Evolutionary conservation across 2,888 invertebrate genomes (phyloP), one percentile per base, ranked within the genome.

Genomic region (Philereme vetulata): DNA sequence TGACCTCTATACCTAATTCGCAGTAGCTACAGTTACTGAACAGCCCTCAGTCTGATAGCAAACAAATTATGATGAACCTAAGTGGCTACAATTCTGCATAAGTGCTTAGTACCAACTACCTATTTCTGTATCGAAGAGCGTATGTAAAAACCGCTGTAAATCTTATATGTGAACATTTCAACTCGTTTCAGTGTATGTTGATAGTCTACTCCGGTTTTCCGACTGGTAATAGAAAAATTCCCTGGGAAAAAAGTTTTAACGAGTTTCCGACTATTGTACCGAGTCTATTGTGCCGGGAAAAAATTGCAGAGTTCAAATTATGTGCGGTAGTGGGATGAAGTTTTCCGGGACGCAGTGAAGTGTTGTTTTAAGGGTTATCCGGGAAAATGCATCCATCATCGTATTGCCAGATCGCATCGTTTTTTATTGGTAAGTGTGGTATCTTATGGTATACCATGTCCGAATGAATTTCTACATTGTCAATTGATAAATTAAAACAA

Each of bases 381-480:
- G 64, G 70, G 71, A 84, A 78, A 69, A 86, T 88, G 87, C 69
- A 77, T 62, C 57, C 69, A 60, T 62, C 74, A 32, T 66, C 79
- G 10, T 69, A 80, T 59, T 88, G 89, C 68, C 80, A 80, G 56
- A 51, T 88, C 34, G 74, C 84, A 58, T 81, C 86, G 4, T 81
- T 89, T 67, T 84, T 86, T 67, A 80, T 90, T 67, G 88, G 89
- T 88, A 62, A 88, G 88, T 76, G n/a, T n/a, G n/a, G n/a, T n/a
- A n/a, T n/a, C n/a, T n/a, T n/a, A n/a, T 52, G 8, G 4, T n/a
- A 42, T 8, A 4, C 4, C 10, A 42, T 42, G 10, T 9, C 21
- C 21, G 21, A 21, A 2, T 21, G 21, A 21, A 2, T 21, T 21
- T n/a, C n/a, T 21, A 21, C 21, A 21, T 21, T 21, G 21, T 21